Percentiles rank a stretch among this genome's conserved stretches.
Conservation (phyloP, 2,888 invertebrate genomes). For the Cylloceria caligata region DNA sequence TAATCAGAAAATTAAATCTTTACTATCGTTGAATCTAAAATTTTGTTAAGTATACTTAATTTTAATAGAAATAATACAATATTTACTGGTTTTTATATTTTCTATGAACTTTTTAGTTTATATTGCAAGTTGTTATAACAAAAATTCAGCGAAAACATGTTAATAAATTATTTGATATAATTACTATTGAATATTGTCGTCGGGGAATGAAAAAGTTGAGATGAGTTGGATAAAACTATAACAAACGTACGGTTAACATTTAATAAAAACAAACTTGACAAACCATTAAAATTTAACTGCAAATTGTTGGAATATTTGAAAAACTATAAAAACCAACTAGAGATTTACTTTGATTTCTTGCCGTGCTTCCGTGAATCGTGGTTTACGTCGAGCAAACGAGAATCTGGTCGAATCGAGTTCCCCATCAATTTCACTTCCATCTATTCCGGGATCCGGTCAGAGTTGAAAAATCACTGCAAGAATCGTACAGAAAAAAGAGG, state of each 20-base stretch:
- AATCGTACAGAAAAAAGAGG: constrained; percentile 12
- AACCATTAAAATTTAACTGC: not conserved
- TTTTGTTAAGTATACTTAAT: not conserved
- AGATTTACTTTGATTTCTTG: not conserved
- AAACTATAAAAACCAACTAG: not conserved
- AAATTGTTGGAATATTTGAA: not conserved
- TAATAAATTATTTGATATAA: too few relatives aligned
- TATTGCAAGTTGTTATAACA: too few relatives aligned
- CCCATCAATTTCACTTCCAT: constrained; percentile 4
- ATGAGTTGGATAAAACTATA: too few relatives aligned
- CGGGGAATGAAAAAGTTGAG: too few relatives aligned
- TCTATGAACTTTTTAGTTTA: not conserved
- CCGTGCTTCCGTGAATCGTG: not conserved
- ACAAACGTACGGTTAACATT: too few relatives aligned
- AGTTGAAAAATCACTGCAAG: constrained; percentile 40
- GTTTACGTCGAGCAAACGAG: not conserved
- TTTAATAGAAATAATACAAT: too few relatives aligned
- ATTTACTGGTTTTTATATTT: too few relatives aligned
- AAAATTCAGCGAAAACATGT: too few relatives aligned
- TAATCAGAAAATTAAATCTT: not conserved
- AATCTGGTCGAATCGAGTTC: not conserved
- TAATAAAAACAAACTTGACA: not conserved
- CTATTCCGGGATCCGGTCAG: not conserved
- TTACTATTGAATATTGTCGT: too few relatives aligned
- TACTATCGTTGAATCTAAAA: not conserved